Evolutionary conservation across 2,888 invertebrate species (phyloP), one percentile per base, ranked within the genome.

Genomic region (Spisula solida): DNA sequence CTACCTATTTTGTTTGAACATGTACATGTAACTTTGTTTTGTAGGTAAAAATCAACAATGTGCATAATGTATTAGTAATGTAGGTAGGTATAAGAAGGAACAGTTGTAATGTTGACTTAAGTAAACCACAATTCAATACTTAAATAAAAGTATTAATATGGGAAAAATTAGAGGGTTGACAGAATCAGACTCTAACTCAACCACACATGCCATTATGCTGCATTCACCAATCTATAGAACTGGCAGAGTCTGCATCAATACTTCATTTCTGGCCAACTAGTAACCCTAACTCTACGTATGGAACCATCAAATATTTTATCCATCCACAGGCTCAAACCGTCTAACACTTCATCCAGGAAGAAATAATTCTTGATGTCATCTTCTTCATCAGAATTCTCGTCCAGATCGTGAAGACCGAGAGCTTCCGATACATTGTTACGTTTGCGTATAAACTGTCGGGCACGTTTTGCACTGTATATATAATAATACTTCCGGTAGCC

Each of bases 401-500:
- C 94, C 0, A 92, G 88, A 25, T 94, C 95, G 20, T 94, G 91
- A 82, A 95, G 94, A 5, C 95, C 95, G 4, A 95, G 92, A 8
- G 95, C 94, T 20, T 93, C 92, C 0, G 94, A 91, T 5, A 95
- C 92, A 85, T 94, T 90, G 47, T 90, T 93, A 31, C 93, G 90
- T 51, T 94, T 86, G 2, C 93, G 91, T 66, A 95, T 93, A 92
- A 93, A 95, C 85, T 92, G 92, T 41, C 95, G 88, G 5, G 94
- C 94, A 20, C 93, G 90, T 87, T 94, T 95, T 10, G 95, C 95
- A 97, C 99, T 99, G 97, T 99, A 99, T 97, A 99, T 99, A 97
- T 99, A 99, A 97, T 99, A 99, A 97, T 99, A 99, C 97, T 99
- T 99, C 92, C 99, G 97, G 97, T 99, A 98, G 41, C 99, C 99